Evolutionary conservation across 1,140 invertebrate species (phyloP), one percentile per base, ranked within the genome.

Genomic region (Drosophila kanapiae): DNA sequence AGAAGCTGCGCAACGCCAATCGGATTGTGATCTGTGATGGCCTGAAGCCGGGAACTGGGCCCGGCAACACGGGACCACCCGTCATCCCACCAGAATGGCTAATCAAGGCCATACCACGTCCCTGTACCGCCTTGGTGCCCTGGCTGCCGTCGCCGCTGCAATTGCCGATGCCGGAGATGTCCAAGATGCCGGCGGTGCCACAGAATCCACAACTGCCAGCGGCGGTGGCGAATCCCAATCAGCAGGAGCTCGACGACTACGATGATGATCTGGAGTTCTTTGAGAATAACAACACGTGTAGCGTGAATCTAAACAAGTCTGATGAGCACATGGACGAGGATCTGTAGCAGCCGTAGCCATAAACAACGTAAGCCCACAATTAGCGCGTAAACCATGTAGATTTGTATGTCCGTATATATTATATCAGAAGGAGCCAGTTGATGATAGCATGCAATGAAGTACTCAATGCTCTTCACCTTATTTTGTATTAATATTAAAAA

Each of bases 121-220:
- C 96, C 10, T 95, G 95, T 84, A 96, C 96, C 93, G 96, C 96
- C 45, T 82, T 97, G 77, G 95, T 97, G 6, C 94, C 96, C 5
- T 97, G 96, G 96, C 95, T 96, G 90, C 96, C 96, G 4, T 94
- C 95, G 38, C 94, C 94, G 14, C 51, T 83, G 82, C 96, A 96
- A 11, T 94, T 95, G 48, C 94, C 94, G 9, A 94, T 95, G 58
- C 94, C 94, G 10, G 57, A 70, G 14, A 56, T 56, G 35, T n/a
- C 33, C 42, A 87, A 87, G 48, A 59, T 70, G n/a, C 9, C 49
- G 49, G 35, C 43, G n/a, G 8, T 47, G 0, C 31, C 40, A 4
- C 47, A 27, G 13, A 51, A 47, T 23, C 49, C 27, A 9, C 51
- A 42, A n/a, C 59, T 56, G 13, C 35, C 53, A n/a, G 18, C 35